Conservation (phyloP, 2,888 invertebrate genomes). For the Acanthosepion pharaonis region DNA sequence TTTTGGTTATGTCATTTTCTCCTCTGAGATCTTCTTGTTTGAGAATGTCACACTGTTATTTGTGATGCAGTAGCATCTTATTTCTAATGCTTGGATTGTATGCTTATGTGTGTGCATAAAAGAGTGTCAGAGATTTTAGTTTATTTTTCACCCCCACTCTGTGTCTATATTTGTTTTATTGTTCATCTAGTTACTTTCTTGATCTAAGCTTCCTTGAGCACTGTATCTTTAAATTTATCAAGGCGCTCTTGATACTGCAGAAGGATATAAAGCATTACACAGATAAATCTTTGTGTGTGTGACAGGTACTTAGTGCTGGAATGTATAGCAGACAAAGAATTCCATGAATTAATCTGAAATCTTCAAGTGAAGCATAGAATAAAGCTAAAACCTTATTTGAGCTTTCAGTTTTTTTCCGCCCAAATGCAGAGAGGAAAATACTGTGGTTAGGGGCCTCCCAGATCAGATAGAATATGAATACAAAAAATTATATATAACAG, state of each 20-base stretch:
- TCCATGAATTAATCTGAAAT: not conserved
- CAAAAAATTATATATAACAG: not conserved
- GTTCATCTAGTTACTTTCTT: not conserved
- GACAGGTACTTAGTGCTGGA: slow-evolving; percentile 33
- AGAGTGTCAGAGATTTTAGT: no score
- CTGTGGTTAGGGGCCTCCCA: not conserved
- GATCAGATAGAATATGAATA: not conserved
- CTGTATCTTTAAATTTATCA: not conserved
- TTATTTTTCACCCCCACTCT: no score
- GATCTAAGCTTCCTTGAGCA: not conserved
- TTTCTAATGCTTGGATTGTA: no score
- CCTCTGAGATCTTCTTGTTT: no score
- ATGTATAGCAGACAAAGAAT: not conserved
- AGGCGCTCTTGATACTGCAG: not conserved
- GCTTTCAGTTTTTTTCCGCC: not conserved
- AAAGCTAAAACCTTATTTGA: not conserved
- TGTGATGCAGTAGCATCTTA: no score
- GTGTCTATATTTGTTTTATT: no score
- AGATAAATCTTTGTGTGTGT: slow-evolving; percentile 10
- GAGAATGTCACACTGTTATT: no score
- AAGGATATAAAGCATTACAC: not conserved
- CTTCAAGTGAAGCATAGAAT: not conserved
- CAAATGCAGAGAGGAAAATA: not conserved
- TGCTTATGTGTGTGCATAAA: no score
- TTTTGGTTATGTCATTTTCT: no score